A percentile compares a stretch with the other conserved stretches of the same genome.
phyloP scores from a whole-genome alignment of 2,113 vertebrate genomes.

The zebrafish (Danio rerio) region DNA sequence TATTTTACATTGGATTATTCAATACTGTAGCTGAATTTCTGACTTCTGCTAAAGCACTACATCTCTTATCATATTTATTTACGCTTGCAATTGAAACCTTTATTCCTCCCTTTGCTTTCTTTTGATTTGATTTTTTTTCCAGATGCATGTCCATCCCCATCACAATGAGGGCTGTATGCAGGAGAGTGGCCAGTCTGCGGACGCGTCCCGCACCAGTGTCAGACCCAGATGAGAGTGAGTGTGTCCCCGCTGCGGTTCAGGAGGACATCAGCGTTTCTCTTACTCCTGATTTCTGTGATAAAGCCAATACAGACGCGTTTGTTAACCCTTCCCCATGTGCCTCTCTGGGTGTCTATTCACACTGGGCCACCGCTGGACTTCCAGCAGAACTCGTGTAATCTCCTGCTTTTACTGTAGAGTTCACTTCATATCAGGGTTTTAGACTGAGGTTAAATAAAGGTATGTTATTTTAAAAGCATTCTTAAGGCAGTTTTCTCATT shows the following conservation, averaged over 20 bases:
- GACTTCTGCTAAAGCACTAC: too few species aligned
- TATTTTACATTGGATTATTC: too few species aligned
- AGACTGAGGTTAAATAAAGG: background rate
- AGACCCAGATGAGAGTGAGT: background rate
- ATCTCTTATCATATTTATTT: too few species aligned
- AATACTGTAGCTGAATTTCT: too few species aligned
- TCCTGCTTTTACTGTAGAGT: background rate
- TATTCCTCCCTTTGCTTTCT: too few species aligned
- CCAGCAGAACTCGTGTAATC: conserved; percentile 51
- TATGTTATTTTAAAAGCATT: too few species aligned
- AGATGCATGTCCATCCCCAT: conserved; percentile 85
- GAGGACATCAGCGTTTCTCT: conserved; percentile 38
- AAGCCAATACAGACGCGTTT: conserved; percentile 58
- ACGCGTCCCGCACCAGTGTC: conserved; percentile 1
- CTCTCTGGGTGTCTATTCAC: conserved; percentile 51
- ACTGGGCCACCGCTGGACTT: conserved; percentile 55
- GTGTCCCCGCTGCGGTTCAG: conserved; percentile 15
- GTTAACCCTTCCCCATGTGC: conserved; percentile 46
- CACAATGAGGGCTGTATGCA: conserved; percentile 77
- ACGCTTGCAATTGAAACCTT: too few species aligned
- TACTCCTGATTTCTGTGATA: conserved; percentile 52
- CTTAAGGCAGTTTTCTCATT: too few species aligned
- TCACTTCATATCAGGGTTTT: conserved; percentile 21
- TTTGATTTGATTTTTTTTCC: conserved; percentile 3
- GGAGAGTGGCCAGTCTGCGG: conserved; percentile 58